Evolutionary conservation across 1,140 invertebrate genomes (phyloP), one percentile per base, ranked within the genome.

Genomic region (Drosophila sechellia): DNA sequence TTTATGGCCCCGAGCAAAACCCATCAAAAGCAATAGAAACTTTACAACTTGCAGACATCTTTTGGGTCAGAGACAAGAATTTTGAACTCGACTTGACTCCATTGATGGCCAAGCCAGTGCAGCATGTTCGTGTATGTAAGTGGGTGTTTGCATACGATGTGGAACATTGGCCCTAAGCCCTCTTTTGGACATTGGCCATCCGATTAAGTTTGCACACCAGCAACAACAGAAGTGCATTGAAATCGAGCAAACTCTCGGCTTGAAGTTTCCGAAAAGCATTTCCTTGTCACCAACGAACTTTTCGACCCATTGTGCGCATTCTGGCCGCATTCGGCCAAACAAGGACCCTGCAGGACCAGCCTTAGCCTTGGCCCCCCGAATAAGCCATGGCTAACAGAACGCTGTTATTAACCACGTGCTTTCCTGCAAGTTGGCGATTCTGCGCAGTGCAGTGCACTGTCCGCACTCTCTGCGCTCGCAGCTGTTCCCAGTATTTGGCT

Each of bases 221-320:
- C 37, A 27, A 65, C 35, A 42, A 40, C 34, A 10, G 48, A 81
- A 61, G 43, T 66, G 73, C 72, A 76, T 59, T 58, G 48, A 76
- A 75, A 59, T 50, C 40, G 59, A 56, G 53, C 59, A 76, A 76
- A 59, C 81, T 76, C 63, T 70, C 58, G 73, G 57, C 35, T 60
- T 39, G 77, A 87, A 87, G 58, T 86, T 86, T 72, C 63, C 70
- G 71, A 87, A 86, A 86, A 86, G 83, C 83, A 86, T 86, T 86
- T 86, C 66, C 83, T 83, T 86, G 83, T 86, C 83, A 63, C 70
- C 58, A 64, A 54, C 65, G 22, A 87, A 86, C 65, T 87, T 87
- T 66, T 50, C 50, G 49, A 48, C 39, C 54, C 25, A 37, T 52
- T 73, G 60, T 76, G 52, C 71, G 15, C 27, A 42, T 48, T 35